A percentile compares a stretch with the other conserved stretches of the same genome.
phyloP scores from a whole-genome alignment of 2,113 vertebrate species.

The Lichenostomus cassidix region DNA sequence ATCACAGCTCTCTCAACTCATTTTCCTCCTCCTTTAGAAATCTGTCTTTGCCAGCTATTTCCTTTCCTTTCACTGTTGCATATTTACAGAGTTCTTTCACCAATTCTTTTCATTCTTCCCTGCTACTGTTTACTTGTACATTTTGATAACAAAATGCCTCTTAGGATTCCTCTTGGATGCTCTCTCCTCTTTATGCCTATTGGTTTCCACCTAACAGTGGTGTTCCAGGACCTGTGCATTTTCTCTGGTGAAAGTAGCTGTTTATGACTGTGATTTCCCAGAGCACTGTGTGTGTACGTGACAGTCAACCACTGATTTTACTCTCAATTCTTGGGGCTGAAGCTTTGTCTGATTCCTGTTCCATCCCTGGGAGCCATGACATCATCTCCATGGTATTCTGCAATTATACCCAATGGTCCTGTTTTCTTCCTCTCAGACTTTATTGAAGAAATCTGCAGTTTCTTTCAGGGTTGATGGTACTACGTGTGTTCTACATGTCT shows the following conservation, averaged over 20 bases:
- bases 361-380: not conserved
- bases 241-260: not conserved
- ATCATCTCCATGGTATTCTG: conserved; percentile 28
- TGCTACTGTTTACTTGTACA: not conserved
- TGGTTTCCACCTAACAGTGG: not conserved
- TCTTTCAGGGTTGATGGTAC: not conserved
- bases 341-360: not conserved
- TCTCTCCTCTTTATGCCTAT: not conserved
- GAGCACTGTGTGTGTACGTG: not conserved
- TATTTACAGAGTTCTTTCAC: conserved; percentile 4
- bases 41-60: not conserved
- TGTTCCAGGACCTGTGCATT: not conserved
- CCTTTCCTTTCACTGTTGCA: not conserved
- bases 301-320: not conserved
- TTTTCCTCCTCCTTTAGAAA: not conserved
- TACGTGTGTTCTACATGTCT: not conserved
- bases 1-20: not conserved
- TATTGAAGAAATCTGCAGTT: not conserved
- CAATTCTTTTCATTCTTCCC: conserved; percentile 2
- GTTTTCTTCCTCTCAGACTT: not conserved
- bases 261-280: not conserved
- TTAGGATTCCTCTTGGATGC: not conserved
- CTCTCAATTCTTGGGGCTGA: not conserved
- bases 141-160: not conserved
- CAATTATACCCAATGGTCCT: not conserved